A percentile compares a stretch with the other conserved stretches of the same genome.
Conservation (phyloP, 1,140 invertebrate species). For the Ooceraea biroi region DNA sequence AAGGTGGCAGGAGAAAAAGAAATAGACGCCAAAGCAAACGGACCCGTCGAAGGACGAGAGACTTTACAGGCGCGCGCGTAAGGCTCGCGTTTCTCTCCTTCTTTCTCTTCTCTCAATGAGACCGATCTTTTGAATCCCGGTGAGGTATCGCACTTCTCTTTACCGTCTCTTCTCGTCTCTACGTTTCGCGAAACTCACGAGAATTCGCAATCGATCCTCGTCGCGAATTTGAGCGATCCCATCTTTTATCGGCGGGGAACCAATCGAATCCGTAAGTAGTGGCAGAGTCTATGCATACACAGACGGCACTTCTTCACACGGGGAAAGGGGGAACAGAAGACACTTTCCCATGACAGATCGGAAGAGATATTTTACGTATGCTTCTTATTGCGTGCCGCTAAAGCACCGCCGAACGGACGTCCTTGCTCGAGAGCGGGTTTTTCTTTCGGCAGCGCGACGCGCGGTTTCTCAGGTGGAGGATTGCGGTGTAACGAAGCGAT, state of each 20-base stretch:
- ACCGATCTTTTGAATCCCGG: conserved; percentile 6
- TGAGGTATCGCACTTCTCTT: conserved; percentile 25
- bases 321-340: no score
- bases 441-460: not conserved
- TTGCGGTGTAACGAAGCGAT: conserved; percentile 47
- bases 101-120: not conserved
- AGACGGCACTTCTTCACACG: not conserved
- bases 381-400: conserved; percentile 24
- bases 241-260: not conserved
- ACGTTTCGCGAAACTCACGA: not conserved
- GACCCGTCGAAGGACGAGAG: conserved; percentile 11
- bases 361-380: conserved; percentile 37
- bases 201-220: not conserved
- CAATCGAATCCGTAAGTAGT: conserved; percentile 22
- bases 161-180: conserved; percentile 13
- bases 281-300: not conserved
- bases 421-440: not conserved
- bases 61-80: not conserved
- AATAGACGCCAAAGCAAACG: conserved; percentile 32
- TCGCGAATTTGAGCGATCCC: conserved; percentile 27
- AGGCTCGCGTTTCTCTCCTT: conserved; percentile 26
- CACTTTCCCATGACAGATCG: conserved; percentile 6
- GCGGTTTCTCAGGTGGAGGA: conserved; percentile 43
- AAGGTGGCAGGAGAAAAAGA: conserved; percentile 28
- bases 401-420: conserved; percentile 12